Percentiles rank a stretch among this genome's conserved stretches.
Evolutionary conservation across 2,113 vertebrate species (phyloP).

Genomic region (Tragelaphus imberbis): DNA sequence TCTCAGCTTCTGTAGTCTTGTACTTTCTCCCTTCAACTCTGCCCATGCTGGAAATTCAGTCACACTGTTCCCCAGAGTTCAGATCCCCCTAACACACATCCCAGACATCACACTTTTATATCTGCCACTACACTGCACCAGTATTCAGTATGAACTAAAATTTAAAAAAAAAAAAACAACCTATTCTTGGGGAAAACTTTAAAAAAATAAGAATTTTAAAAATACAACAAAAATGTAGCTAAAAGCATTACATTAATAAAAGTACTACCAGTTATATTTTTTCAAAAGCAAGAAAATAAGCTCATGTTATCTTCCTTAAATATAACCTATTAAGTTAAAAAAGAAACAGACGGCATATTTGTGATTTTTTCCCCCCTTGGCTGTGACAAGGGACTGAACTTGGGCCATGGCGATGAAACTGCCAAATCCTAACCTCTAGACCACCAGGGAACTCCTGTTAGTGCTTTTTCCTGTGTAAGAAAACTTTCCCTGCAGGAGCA

Average conservation of each 20-base stretch:
- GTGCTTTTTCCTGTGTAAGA: background rate
- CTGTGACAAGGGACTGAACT: background rate
- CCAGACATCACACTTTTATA: background rate
- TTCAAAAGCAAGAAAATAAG: conserved; percentile 12
- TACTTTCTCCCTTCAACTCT: background rate
- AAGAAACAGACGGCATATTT: background rate
- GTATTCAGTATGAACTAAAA: background rate
- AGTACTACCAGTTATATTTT: background rate
- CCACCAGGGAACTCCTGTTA: background rate
- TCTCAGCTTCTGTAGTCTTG: background rate
- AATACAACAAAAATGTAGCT: background rate
- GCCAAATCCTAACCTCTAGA: background rate
- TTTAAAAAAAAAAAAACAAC: background rate
- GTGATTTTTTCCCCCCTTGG: background rate
- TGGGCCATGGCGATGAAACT: background rate
- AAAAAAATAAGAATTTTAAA: background rate
- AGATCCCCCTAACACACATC: background rate
- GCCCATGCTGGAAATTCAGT: background rate
- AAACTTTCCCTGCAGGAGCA: background rate
- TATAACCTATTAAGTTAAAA: background rate
- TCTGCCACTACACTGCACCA: background rate
- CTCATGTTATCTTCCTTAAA: background rate
- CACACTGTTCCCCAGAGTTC: background rate
- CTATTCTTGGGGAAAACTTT: background rate
- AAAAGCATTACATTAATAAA: background rate